Evolutionary conservation across 1,140 invertebrate species (phyloP).

Genomic region (Aphelenchoides fujianensis): DNA sequence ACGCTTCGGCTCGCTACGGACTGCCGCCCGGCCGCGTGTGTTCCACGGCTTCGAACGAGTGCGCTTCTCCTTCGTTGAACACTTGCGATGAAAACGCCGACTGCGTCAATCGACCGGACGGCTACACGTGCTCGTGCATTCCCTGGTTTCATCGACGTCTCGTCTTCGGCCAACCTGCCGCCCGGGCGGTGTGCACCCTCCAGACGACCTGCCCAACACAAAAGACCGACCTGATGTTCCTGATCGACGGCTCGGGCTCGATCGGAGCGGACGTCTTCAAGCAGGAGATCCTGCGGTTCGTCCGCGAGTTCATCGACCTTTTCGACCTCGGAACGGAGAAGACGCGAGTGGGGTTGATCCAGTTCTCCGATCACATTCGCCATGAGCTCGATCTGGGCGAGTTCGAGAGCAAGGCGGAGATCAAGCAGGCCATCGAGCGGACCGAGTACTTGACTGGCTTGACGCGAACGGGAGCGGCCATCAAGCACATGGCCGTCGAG

Average conservation of each 20-base stretch:
- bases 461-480: constrained; percentile 60
- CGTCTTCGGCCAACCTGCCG: constrained; percentile 55
- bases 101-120: constrained; percentile 63
- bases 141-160: constrained; percentile 61
- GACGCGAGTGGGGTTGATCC: constrained; percentile 59
- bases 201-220: constrained; percentile 46
- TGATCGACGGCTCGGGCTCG: constrained; percentile 60
- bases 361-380: constrained; percentile 60
- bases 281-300: constrained; percentile 57
- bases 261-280: constrained; percentile 62
- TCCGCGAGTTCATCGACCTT: constrained; percentile 59
- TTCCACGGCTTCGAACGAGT: not conserved
- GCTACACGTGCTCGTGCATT: constrained; percentile 63
- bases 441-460: constrained; percentile 60
- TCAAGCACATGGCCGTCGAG: constrained; percentile 61
- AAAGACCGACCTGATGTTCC: constrained; percentile 57
- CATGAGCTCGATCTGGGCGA: constrained; percentile 60
- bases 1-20: constrained; percentile 7
- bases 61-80: constrained; percentile 33
- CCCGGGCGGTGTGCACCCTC: constrained; percentile 61
- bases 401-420: constrained; percentile 47
- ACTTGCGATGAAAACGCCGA: constrained; percentile 63
- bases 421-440: constrained; percentile 52
- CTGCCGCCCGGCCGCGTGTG: constrained; percentile 13
- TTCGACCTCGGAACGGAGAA: constrained; percentile 60